Evolutionary conservation across 2,888 invertebrate genomes (phyloP), one percentile per base, ranked within the genome.

Genomic region (Tribolium freemani): DNA sequence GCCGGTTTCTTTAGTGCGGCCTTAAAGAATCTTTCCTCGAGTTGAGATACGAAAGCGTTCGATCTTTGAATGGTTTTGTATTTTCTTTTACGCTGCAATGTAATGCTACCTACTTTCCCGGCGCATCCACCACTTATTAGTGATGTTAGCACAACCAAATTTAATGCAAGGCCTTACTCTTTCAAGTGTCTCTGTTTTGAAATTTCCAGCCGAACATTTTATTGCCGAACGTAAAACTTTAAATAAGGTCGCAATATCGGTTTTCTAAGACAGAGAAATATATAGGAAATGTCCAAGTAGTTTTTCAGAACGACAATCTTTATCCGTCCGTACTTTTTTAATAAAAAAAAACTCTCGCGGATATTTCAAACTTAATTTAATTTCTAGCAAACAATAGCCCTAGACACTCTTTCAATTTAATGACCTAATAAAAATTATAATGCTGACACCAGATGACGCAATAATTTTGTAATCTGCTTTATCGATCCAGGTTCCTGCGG

Each of bases 211-310:
- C 5, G 45, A 45, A 50, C 64, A 54, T 64, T 64, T 64, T 64
- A 64, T 64, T 64, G 51, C 45, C 54, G 64, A 64, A 54, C 54
- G 64, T 64, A 64, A 64, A 64, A 64, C 53, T 64, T 63, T 53
- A 64, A 64, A 64, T 64, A 64, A 64, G 21, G 45, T 54, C 38
- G 64, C 44, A 31, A 20, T 21, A 44, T 64, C 64, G 64, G 31
- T 21, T 53, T 64, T 44, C 64, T 30, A 51, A 21, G 31, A 10
- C 50, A 50, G 48, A 16, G 38, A 63, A 61, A 61, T 44, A 48
- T 11, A 60, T 26, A 60, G n/a, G 48, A 48, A 60, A 60, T 48
- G 45, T 60, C 30, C 5, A 60, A 58, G 16, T 38, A 38, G 38
- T 38, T 20, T 51, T 20, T 51, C 50, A 20, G 8, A 13, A 11